phyloP scores from a whole-genome alignment of 2,888 invertebrate species.

The Apocheima hispidaria region DNA sequence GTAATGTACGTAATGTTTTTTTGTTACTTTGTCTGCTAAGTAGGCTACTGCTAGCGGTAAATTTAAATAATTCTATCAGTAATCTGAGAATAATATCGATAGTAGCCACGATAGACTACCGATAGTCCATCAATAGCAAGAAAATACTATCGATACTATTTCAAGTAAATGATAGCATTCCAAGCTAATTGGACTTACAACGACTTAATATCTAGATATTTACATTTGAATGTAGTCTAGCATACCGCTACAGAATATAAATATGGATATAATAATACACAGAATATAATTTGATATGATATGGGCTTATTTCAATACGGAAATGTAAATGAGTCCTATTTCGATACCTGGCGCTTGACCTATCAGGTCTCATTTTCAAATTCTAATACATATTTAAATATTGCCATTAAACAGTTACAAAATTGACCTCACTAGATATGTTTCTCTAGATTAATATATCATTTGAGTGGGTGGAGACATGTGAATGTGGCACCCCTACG shows the following conservation, averaged over 20 bases:
- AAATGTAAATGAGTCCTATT: conserved; percentile 28
- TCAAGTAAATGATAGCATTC: too few species aligned
- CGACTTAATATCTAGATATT: background rate
- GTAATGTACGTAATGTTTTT: too few species aligned
- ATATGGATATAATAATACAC: background rate
- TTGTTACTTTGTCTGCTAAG: too few species aligned
- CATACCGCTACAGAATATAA: background rate
- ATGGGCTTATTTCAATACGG: conserved; percentile 15
- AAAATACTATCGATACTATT: too few species aligned
- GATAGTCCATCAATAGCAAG: too few species aligned
- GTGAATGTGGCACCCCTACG: conserved; percentile 23
- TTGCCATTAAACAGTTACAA: conserved; percentile 22
- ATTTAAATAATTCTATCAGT: too few species aligned
- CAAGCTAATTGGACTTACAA: background rate
- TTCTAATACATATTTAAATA: conserved; percentile 25
- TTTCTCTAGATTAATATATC: conserved; percentile 14
- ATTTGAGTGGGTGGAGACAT: conserved; percentile 18
- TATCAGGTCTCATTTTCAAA: conserved; percentile 20
- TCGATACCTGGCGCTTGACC: conserved; percentile 26
- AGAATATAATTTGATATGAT: background rate
- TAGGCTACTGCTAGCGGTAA: too few species aligned
- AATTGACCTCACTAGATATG: conserved; percentile 20
- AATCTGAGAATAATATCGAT: too few species aligned
- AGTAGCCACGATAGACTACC: too few species aligned
- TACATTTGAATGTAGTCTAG: background rate